phyloP scores from a whole-genome alignment of 2,888 invertebrate species.

The Drosophila acutilabella region DNA sequence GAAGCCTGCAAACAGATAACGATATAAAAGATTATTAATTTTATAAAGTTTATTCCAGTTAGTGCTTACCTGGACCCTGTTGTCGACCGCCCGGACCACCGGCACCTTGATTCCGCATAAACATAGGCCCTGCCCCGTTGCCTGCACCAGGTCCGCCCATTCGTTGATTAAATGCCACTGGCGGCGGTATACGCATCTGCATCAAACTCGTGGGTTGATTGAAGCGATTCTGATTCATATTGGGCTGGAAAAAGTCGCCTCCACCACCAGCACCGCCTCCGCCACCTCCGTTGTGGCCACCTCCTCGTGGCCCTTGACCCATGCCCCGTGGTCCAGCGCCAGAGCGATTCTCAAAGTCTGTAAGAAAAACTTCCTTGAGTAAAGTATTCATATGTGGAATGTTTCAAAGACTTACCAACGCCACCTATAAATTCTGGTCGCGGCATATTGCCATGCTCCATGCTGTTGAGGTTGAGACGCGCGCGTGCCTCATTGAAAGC shows the following conservation, averaged over 20 bases:
- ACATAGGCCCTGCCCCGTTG: constrained; percentile 68
- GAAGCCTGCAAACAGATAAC: constrained; percentile 64
- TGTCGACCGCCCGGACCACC: constrained; percentile 69
- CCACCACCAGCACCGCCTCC: constrained; percentile 61
- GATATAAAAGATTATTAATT: neutral
- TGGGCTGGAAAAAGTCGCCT: constrained; percentile 81
- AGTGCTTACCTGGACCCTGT: constrained; percentile 75
- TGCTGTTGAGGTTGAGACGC: constrained; percentile 72
- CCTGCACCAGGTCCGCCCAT: constrained; percentile 73
- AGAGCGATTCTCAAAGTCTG: constrained; percentile 82
- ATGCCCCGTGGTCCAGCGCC: constrained; percentile 51
- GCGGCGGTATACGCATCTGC: constrained; percentile 84
- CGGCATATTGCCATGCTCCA: constrained; percentile 74
- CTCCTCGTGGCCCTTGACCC: constrained; percentile 52
- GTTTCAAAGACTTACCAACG: constrained; percentile 45
- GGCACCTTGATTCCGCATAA: constrained; percentile 70
- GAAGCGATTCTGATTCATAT: constrained; percentile 84
- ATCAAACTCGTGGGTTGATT: constrained; percentile 84
- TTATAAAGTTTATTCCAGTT: neutral
- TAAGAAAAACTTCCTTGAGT: neutral
- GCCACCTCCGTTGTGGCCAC: constrained; percentile 69
- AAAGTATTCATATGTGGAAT: no score
- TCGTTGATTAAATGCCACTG: constrained; percentile 81
- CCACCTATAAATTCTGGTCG: constrained; percentile 82
- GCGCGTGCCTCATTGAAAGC: constrained; percentile 70